Conservation (phyloP, 2,888 invertebrate genomes). For the Lomographa bimaculata region DNA sequence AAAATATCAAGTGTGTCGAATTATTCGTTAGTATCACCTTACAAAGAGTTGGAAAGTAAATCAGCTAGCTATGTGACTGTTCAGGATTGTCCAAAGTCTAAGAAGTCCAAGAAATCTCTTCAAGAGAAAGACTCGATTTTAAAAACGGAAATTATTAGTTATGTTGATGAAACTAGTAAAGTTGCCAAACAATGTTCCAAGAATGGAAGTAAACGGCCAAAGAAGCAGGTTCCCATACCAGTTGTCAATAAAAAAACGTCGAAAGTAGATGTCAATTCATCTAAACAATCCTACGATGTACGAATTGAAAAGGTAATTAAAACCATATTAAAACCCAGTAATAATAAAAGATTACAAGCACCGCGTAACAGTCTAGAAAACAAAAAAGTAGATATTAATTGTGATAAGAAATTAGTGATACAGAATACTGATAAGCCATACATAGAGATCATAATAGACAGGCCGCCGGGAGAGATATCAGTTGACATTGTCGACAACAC, state of each 20-base stretch:
- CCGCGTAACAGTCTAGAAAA: too few species aligned
- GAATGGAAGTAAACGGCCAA: conserved; percentile 2
- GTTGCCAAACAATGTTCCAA: background rate
- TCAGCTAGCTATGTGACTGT: conserved; percentile 2
- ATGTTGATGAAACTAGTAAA: conserved; percentile 8
- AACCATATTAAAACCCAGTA: conserved; percentile 5
- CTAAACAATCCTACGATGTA: too few species aligned
- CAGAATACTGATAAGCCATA: conserved; percentile 33
- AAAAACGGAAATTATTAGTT: conserved; percentile 4
- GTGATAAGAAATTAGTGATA: too few species aligned
- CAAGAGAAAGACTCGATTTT: conserved; percentile 3
- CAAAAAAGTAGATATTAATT: too few species aligned
- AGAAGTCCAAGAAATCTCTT: conserved; percentile 25
- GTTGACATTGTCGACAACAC: conserved; percentile 14
- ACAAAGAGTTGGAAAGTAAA: too few species aligned
- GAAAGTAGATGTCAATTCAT: too few species aligned
- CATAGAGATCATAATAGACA: conserved; percentile 50
- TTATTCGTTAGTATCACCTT: too few species aligned
- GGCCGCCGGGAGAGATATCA: conserved; percentile 37
- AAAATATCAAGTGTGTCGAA: too few species aligned
- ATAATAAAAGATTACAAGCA: too few species aligned
- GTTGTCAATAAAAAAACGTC: too few species aligned
- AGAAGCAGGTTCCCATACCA: too few species aligned
- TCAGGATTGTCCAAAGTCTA: conserved; percentile 16
- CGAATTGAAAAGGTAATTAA: conserved; percentile 10